A percentile compares a stretch with the other conserved stretches of the same genome.
Evolutionary conservation across 1,140 invertebrate genomes (phyloP).

Genomic region (Plectrocnemia conspersa): DNA sequence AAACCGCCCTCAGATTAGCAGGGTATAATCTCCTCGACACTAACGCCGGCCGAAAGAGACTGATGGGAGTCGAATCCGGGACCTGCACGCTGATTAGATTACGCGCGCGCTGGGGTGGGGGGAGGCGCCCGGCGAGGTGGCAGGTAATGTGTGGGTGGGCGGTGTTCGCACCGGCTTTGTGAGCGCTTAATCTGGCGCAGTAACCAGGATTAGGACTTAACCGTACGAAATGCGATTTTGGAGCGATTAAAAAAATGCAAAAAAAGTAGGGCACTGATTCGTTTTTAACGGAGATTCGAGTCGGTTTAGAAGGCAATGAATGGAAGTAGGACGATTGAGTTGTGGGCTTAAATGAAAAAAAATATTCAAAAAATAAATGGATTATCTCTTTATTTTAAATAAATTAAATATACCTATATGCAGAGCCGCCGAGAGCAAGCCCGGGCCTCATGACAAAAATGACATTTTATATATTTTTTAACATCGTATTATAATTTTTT

Average conservation of each 20-base stretch:
- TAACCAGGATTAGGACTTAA: constrained; percentile 1
- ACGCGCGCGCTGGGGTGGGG: not conserved
- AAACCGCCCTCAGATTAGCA: constrained; percentile 33
- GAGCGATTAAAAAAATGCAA: constrained; percentile 12
- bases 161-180: constrained; percentile 24
- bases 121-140: not conserved
- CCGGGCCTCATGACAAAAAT: too few species aligned
- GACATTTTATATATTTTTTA: too few species aligned
- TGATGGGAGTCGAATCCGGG: constrained; percentile 30
- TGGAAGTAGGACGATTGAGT: too few species aligned
- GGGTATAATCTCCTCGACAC: constrained; percentile 34
- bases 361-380: too few species aligned
- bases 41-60: constrained; percentile 33
- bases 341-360: too few species aligned
- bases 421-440: too few species aligned
- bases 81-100: constrained; percentile 32
- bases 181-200: constrained; percentile 7
- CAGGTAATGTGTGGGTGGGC: not conserved
- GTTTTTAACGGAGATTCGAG: too few species aligned
- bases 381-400: too few species aligned
- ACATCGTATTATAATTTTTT: too few species aligned
- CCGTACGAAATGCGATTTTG: constrained; percentile 13
- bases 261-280: too few species aligned
- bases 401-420: too few species aligned
- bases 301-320: too few species aligned